Evolutionary conservation across 2,113 vertebrate genomes (phyloP).

Genomic region (Toxotes chatareus): DNA sequence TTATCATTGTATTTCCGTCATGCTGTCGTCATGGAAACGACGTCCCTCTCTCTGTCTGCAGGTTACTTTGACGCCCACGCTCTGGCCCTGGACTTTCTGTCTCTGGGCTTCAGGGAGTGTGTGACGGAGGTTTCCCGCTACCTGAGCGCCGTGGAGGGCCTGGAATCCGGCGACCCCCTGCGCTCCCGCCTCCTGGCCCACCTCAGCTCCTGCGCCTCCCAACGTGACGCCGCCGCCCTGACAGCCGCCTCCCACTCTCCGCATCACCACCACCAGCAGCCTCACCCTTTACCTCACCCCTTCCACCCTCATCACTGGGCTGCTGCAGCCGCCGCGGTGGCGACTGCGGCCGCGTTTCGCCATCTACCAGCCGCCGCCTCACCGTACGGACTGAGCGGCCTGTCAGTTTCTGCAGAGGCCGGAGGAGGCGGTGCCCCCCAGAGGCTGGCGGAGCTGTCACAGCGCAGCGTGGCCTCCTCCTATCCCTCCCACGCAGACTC

Average conservation of each 20-base stretch:
- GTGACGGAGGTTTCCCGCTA: constrained; percentile 92
- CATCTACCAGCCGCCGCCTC: constrained; percentile 79
- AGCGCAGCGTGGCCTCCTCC: constrained; percentile 79
- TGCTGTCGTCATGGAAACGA: no score
- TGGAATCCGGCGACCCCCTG: constrained; percentile 90
- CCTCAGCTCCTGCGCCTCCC: constrained; percentile 91
- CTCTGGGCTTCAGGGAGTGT: constrained; percentile 95
- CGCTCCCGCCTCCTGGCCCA: constrained; percentile 92
- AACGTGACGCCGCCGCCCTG: constrained; percentile 90
- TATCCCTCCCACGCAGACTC: constrained; percentile 57
- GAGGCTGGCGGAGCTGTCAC: constrained; percentile 84
- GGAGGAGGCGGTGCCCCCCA: constrained; percentile 85
- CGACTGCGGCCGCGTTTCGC: constrained; percentile 81
- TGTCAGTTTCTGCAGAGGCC: constrained; percentile 37
- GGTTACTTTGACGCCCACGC: constrained; percentile 92
- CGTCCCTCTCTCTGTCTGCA: constrained; percentile 53
- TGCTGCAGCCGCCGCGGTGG: not conserved
- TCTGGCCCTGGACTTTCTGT: constrained; percentile 97
- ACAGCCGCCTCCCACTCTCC: constrained; percentile 75
- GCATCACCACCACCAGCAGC: constrained; percentile 78
- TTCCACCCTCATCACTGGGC: constrained; percentile 91
- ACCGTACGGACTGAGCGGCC: constrained; percentile 83
- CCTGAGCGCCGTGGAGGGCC: constrained; percentile 90
- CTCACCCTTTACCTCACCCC: constrained; percentile 85
- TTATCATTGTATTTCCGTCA: no score